These are phyloP conservation scores for Mesocentrotus franciscanus DNA, from an alignment of 53 echinoderm and acorn worm species.

Conservation along the genomic window DNA sequence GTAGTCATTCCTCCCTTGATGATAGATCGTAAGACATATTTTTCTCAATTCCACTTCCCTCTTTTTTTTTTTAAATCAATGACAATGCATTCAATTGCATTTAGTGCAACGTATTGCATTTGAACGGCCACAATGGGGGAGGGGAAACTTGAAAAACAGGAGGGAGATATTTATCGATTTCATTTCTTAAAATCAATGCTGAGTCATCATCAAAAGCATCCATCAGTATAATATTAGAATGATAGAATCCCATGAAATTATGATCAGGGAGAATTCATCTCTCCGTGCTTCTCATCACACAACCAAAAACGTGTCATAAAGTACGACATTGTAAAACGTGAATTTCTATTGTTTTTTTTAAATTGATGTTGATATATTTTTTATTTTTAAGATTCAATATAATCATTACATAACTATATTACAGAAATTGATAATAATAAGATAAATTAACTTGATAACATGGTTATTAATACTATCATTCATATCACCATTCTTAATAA, in stretches of 20 bases:
- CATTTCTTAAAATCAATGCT: constrained; percentile 23
- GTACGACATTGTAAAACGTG: no score
- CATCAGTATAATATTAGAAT: not conserved
- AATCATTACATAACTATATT: no score
- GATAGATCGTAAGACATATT: not conserved
- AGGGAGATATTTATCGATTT: not conserved
- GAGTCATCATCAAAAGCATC: constrained; percentile 11
- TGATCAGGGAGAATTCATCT: not conserved
- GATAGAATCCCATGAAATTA: not conserved
- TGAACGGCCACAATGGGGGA: not conserved
- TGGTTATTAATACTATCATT: no score
- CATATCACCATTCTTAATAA: no score
- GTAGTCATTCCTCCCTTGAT: no score
- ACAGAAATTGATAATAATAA: no score
- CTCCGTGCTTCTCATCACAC: no score
- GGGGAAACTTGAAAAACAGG: not conserved
- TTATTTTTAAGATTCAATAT: no score
- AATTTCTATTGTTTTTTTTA: no score
- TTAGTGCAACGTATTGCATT: not conserved
- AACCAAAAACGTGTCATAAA: no score
- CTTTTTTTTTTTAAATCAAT: not conserved
- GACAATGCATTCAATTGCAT: not conserved
- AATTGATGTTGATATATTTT: no score
- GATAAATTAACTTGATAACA: no score
- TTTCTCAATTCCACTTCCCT: not conserved